Evolutionary conservation across 2,888 invertebrate species (phyloP), one percentile per base, ranked within the genome.

Genomic region (Pachycephus smyrnensis): DNA sequence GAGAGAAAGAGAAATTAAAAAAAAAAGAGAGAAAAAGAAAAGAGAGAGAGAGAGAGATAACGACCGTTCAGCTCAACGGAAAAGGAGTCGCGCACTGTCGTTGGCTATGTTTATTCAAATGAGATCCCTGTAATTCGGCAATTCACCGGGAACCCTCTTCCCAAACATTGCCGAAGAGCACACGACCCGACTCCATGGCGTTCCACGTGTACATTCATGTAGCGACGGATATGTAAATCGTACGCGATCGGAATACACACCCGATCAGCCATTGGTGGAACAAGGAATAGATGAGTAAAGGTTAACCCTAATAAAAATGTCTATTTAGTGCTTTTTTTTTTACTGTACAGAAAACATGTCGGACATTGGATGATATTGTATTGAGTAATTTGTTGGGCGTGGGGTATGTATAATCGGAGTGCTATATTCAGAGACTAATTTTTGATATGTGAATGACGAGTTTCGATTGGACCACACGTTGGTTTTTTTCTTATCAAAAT

Each of bases 61-160:
- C 23, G 78, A 30, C 69, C 68, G 36, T 73, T 73, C 74, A 31
- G 69, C 76, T 75, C 73, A 30, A n/a, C 36, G 69, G 73, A 79
- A 84, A 82, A 84, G 81, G 83, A 81, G 83, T 82, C 80, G 73
- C 77, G 74, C 69, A 73, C 77, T 82, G 85, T 84, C 86, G 84
- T 81, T 80, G 83, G 82, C 77, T 82, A 80, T 87, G 86, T 87
- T 87, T 86, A 86, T 86, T 86, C 86, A 86, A 86, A 87, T 86
- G 85, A 86, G 87, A 79, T 73, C 73, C 82, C 83, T 86, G 86
- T 86, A 87, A 86, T 86, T 86, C 85, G 86, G 86, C 83, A 85
- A 86, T 86, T 84, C 86, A 83, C 82, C 79, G 83, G 77, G 80
- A 80, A 73, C 75, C 68, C 77, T 73, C 77, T 78, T 76, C 71